Evolutionary conservation across 2,113 vertebrate genomes (phyloP).

Genomic region (Cnemophilus loriae): DNA sequence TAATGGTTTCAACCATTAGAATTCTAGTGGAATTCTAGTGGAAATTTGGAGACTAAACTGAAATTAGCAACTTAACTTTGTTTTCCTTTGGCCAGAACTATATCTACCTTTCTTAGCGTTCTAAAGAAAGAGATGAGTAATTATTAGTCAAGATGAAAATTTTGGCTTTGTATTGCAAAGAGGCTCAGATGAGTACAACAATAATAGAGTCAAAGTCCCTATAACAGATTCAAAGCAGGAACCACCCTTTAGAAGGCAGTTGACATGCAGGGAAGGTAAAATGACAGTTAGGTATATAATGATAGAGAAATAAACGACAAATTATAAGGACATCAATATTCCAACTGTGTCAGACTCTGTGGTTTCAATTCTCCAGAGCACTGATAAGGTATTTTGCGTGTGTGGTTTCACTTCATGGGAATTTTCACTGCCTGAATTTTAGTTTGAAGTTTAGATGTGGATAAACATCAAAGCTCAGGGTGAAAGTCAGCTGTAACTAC

Average conservation of each 20-base stretch:
- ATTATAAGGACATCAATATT: slow-evolving; percentile 26
- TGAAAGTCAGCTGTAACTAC: background rate
- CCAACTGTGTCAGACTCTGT: background rate
- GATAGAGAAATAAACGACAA: slow-evolving; percentile 12
- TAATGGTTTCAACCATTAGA: background rate
- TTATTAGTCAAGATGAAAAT: background rate
- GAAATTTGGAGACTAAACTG: background rate
- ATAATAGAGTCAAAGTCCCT: background rate
- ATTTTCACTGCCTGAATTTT: slow-evolving; percentile 11
- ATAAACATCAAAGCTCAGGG: slow-evolving; percentile 25
- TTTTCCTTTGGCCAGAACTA: background rate
- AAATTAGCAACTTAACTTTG: background rate
- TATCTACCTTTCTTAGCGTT: background rate
- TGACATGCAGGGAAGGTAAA: background rate
- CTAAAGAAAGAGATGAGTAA: background rate
- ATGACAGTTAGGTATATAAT: background rate
- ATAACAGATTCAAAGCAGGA: background rate
- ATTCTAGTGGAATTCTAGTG: background rate
- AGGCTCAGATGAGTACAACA: background rate
- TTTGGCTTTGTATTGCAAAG: background rate
- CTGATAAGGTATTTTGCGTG: background rate
- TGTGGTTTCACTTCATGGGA: background rate
- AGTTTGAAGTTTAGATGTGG: slow-evolving; percentile 23
- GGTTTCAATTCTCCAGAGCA: slow-evolving; percentile 5
- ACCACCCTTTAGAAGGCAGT: background rate